Base-by-base conservation (phyloP, 2,113 vertebrate species). In the Odontophorus gujanensis region DNA sequence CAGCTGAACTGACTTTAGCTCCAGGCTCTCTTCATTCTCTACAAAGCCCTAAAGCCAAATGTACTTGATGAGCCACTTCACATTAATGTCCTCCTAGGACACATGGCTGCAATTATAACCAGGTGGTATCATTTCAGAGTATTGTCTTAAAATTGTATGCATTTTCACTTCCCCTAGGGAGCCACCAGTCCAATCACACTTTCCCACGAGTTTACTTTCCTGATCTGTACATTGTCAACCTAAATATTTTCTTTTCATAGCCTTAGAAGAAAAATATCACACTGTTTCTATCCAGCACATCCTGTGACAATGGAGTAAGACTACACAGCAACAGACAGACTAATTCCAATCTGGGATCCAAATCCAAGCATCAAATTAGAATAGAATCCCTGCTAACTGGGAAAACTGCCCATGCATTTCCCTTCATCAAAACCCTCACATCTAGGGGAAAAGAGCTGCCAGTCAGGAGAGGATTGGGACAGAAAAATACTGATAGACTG, bases 151-250 rank as follows among this genome's bases (percentile, higher is more conserved):
- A 95, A 83, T 11, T 74, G 65, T 34, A 82, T 36, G 17, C 78
- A 90, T 86, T 76, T 86, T 55, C 3, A 7, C 53, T 84, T 82
- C 40, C 80, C 21, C 73, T 63, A 7, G 48, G 57, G 67, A 91
- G 32, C 43, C 57, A 61, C 43, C 59, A 87, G 55, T 47, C 77
- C 62, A 80, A 50, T 77, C 59, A 89, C 38, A 84, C 34, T 62
- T 95, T 92, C 74, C 66, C 53, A 78, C 43, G 0, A 77, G 77
- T 92, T 95, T 93, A 73, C 81, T 95, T 89, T 89, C 53, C 72
- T 82, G 76, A 40, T 90, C 79, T 81, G 40, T 63, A 50, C 81
- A 69, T 20, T 74, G 71, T 85, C 77, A 94, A 59, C 67, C 67
- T 67, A 73, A 93, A 84, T 32, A 71, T 89, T 92, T 90, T 94